These are phyloP conservation scores for Odocoileus virginianus DNA, from an alignment of 2,113 vertebrate species.

Conservation along the genomic window DNA sequence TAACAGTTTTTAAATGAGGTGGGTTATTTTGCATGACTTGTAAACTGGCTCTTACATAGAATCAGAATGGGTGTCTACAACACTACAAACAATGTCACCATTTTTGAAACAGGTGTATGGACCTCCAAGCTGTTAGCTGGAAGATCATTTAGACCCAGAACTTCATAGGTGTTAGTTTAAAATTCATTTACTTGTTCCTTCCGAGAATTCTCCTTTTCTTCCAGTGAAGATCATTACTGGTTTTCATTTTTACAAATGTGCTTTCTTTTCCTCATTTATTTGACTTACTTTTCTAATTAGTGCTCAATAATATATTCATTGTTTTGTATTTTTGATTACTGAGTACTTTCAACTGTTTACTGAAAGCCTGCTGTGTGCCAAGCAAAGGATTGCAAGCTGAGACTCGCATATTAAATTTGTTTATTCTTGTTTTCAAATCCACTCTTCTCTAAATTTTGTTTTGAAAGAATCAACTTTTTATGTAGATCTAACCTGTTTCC, in stretches of 20 bases:
- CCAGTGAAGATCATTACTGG: neutral
- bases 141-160: neutral
- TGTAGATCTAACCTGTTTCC: neutral
- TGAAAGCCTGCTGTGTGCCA: neutral
- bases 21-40: neutral
- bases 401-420: neutral
- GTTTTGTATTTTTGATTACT: neutral
- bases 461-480: neutral
- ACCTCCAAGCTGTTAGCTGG: neutral
- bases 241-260: neutral
- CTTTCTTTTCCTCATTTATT: neutral
- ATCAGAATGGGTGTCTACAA: neutral
- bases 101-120: neutral
- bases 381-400: neutral
- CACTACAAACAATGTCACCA: neutral
- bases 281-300: neutral
- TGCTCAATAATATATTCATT: neutral
- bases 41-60: neutral
- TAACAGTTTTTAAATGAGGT: neutral
- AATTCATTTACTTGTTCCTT: neutral
- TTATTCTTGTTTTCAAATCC: neutral
- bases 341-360: neutral
- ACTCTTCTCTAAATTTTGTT: slow-evolving; percentile 10
- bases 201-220: neutral
- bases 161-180: neutral